Evolutionary conservation across 1,140 invertebrate genomes (phyloP), one percentile per base, ranked within the genome.

Genomic region (Aculops lycopersici): DNA sequence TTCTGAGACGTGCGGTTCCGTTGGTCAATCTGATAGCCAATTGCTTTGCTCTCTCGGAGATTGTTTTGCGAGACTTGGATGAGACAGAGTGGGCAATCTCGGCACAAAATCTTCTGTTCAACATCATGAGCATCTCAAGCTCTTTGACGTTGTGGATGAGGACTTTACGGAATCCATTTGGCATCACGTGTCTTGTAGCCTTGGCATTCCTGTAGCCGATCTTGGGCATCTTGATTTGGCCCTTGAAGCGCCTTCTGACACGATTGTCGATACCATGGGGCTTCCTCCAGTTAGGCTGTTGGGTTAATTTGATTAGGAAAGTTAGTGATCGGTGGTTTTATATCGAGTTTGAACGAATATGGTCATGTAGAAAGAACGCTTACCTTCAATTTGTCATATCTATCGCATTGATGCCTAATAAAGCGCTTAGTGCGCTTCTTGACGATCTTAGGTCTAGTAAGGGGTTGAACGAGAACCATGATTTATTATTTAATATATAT

Each of bases 191-290:
- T 57, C 71, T 72, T 31, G 83, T 90, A 51, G 74, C 77, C 54
- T 79, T 76, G 55, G 74, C 77, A 47, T 80, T 81, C 52, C 92
- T 88, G 60, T 94, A 97, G 72, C 90, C 92, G 63, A 98, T 92
- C 53, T 75, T 88, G 36, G 92, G 92, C 90, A 98, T 97, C 60
- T 81, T 63, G 55, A 76, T 86, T 56, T 94, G 83, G 18, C 92
- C 92, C 71, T 95, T 97, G 64, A 97, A 98, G 48, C 84, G 68
- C 53, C 90, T 73, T 48, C 92, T 70, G 8, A 97, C 88, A 64
- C 88, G 71, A 70, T 97, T 98, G 62, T 98, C 92, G 65, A 98
- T 98, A 88, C 92, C 81, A 57, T 80, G 80, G 0, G 80, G 80
- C 61, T 80, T 84, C 49, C 80, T 65, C 80, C 79, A 86, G 63